phyloP scores from a whole-genome alignment of 2,113 vertebrate species.

The Sigmodon hispidus region DNA sequence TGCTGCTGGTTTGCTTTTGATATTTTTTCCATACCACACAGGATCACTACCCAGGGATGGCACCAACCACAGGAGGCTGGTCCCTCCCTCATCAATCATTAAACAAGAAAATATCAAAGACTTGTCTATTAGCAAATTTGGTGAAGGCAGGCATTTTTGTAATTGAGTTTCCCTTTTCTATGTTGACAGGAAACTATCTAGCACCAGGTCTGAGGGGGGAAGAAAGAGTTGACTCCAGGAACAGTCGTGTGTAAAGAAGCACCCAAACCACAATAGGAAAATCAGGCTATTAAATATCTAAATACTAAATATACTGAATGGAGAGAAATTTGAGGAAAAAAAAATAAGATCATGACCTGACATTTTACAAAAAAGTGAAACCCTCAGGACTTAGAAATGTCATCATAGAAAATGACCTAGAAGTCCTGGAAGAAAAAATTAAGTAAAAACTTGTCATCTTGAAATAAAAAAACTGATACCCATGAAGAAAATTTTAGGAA shows the following conservation, averaged over 20 bases:
- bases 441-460: constrained; percentile 19
- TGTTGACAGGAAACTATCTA: neutral
- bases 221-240: neutral
- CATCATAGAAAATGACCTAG: neutral
- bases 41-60: neutral
- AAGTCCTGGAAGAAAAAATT: neutral
- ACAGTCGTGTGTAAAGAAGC: neutral
- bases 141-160: neutral
- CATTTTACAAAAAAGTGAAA: neutral
- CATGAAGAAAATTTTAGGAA: constrained; percentile 9
- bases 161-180: neutral
- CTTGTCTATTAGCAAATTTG: neutral
- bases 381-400: neutral
- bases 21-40: neutral
- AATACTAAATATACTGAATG: neutral
- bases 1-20: neutral
- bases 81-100: neutral
- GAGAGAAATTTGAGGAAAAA: neutral
- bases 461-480: constrained; percentile 17
- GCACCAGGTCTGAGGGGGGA: neutral
- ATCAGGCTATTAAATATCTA: neutral
- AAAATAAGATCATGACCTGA: neutral
- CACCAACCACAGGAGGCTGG: neutral
- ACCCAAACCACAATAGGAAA: neutral
- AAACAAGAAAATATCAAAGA: neutral